These are phyloP conservation scores for Hydropsyche betteni DNA, from an alignment of 2,888 invertebrate genomes.

Conservation along the genomic window DNA sequence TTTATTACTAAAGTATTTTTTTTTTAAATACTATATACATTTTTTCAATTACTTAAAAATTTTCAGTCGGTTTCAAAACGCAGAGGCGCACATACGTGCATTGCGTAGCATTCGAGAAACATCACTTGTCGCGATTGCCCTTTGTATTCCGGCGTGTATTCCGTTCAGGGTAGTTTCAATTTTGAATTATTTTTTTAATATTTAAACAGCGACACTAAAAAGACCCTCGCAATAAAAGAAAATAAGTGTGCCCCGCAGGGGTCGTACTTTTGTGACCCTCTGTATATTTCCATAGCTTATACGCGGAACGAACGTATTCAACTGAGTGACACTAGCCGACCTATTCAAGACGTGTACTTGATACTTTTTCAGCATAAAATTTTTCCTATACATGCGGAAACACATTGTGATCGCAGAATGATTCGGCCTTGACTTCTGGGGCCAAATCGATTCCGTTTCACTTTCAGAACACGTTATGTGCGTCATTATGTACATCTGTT, in stretches of 20 bases:
- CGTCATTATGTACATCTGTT: no score
- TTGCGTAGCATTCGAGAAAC: background rate
- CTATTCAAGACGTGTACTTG: no score
- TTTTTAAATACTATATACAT: no score
- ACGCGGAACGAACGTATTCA: background rate
- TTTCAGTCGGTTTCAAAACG: no score
- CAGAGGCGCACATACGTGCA: background rate
- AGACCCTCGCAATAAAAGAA: conserved; percentile 40
- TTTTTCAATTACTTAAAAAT: no score
- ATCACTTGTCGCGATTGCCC: background rate
- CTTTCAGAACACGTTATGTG: no score
- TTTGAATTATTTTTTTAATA: conserved; percentile 44
- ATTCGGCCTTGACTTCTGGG: no score
- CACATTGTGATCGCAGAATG: no score
- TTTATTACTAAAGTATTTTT: background rate
- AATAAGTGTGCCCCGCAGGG: conserved; percentile 42
- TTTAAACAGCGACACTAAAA: conserved; percentile 42
- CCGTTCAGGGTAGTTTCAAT: conserved; percentile 34
- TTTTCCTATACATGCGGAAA: no score
- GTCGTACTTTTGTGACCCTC: conserved; percentile 33
- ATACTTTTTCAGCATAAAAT: no score
- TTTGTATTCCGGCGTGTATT: conserved; percentile 23
- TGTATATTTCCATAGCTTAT: conserved; percentile 23
- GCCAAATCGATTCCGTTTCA: no score
- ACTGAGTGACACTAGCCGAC: no score